A percentile compares a stretch with the other conserved stretches of the same genome.
These are phyloP conservation scores for Alectoris magna DNA, from an alignment of 2,797 vertebrate genomes.

Conservation along the genomic window DNA sequence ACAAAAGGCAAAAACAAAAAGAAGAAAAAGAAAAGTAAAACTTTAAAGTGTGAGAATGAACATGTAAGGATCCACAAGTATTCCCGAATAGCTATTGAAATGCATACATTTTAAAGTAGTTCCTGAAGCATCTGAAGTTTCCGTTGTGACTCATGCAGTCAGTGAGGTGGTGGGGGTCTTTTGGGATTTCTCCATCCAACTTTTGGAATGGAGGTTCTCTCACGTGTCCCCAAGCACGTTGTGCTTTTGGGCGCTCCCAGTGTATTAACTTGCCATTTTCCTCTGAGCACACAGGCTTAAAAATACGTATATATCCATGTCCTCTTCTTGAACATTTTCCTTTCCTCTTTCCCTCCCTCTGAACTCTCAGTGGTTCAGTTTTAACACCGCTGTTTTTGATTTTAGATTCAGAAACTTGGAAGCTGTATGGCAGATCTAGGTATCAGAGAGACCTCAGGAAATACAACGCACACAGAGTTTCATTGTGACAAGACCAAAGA, in stretches of 20 bases:
- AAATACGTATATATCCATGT: rapidly evolving
- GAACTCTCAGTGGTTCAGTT: rapidly evolving
- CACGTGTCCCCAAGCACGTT: rapidly evolving
- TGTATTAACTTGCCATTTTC: background rate
- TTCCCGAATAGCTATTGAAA: background rate
- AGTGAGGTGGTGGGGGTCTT: background rate
- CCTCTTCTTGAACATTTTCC: background rate
- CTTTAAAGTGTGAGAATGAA: constrained; percentile 81
- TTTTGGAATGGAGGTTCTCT: background rate
- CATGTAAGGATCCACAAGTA: constrained; percentile 80
- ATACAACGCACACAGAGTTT: constrained; percentile 76
- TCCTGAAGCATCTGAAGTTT: background rate
- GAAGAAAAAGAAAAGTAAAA: constrained; percentile 95
- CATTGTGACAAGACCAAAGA: constrained; percentile 90
- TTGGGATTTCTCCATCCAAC: background rate
- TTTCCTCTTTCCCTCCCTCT: background rate
- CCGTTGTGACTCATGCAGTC: rapidly evolving
- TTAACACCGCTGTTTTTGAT: background rate
- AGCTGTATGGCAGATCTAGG: constrained; percentile 81
- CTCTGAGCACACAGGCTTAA: background rate
- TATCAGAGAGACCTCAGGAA: constrained; percentile 80
- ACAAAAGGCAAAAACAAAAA: constrained; percentile 93
- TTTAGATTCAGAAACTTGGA: constrained; percentile 84
- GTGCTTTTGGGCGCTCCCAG: rapidly evolving
- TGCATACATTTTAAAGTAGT: background rate